These are phyloP conservation scores for Tachysurus vachellii DNA, from an alignment of 2,113 vertebrate genomes.

Conservation along the genomic window DNA sequence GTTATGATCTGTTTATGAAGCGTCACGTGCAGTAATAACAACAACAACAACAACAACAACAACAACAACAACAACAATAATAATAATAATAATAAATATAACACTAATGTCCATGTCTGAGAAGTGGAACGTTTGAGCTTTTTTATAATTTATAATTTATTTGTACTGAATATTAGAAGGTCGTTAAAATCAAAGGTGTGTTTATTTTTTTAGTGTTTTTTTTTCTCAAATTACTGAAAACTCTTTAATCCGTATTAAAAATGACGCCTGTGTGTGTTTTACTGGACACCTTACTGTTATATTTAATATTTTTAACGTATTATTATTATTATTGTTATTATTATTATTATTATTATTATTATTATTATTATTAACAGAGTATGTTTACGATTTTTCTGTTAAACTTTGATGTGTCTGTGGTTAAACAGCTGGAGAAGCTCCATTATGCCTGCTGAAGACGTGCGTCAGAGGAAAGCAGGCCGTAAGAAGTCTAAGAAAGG, in stretches of 20 bases:
- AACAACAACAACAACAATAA: too few relatives aligned
- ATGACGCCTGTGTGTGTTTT: neutral
- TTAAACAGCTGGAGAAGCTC: conserved; percentile 17
- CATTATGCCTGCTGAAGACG: conserved; percentile 82
- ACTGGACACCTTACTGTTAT: neutral
- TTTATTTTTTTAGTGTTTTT: neutral
- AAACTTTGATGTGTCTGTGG: neutral
- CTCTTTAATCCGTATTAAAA: too few relatives aligned
- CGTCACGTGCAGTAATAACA: neutral
- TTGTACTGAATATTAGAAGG: neutral
- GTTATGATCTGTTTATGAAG: neutral
- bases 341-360: neutral
- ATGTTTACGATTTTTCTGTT: neutral
- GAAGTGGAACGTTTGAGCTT: neutral
- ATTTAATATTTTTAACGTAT: neutral
- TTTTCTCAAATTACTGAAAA: neutral
- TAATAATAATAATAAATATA: too few relatives aligned
- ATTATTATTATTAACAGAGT: neutral
- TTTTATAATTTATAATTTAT: neutral
- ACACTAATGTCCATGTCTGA: neutral
- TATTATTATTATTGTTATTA: too few relatives aligned
- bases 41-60: too few relatives aligned
- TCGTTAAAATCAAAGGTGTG: neutral
- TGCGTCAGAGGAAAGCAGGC: conserved; percentile 77
- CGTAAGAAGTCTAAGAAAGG: conserved; percentile 75